Evolutionary conservation across 2,888 invertebrate species (phyloP).

Genomic region (Tetranychus piercei): DNA sequence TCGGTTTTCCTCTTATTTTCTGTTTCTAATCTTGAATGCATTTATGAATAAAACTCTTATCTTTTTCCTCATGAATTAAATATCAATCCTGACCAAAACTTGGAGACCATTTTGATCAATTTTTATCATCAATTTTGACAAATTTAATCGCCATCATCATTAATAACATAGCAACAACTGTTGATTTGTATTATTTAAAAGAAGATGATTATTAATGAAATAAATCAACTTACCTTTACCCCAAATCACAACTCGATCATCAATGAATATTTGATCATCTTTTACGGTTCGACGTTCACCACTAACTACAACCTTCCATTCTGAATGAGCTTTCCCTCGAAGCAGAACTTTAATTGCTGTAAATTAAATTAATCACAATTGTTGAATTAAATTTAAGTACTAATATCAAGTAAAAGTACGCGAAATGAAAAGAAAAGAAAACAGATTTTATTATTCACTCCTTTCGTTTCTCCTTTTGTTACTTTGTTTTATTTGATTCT

Average conservation of each 20-base stretch:
- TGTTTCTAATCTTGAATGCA: no score
- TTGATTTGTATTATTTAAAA: no score
- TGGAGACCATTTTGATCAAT: no score
- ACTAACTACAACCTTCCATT: conserved; percentile 54
- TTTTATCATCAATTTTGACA: no score
- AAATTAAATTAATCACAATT: background rate
- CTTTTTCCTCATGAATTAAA: no score
- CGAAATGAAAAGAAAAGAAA: background rate
- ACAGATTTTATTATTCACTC: background rate
- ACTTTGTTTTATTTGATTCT: background rate
- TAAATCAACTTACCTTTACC: conserved; percentile 43
- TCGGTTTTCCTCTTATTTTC: no score
- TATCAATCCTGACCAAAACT: no score
- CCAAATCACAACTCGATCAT: conserved; percentile 51
- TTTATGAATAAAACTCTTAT: no score
- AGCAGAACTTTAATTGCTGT: conserved; percentile 48
- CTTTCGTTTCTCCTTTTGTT: background rate
- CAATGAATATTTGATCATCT: conserved; percentile 56
- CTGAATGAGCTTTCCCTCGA: conserved; percentile 53
- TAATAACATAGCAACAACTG: no score
- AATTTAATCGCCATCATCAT: no score
- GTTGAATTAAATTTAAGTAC: background rate
- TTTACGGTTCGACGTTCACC: conserved; percentile 53
- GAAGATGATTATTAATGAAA: background rate
- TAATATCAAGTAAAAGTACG: background rate